Base-by-base conservation (phyloP, 1,140 invertebrate species). In the Araneus ventricosus region DNA sequence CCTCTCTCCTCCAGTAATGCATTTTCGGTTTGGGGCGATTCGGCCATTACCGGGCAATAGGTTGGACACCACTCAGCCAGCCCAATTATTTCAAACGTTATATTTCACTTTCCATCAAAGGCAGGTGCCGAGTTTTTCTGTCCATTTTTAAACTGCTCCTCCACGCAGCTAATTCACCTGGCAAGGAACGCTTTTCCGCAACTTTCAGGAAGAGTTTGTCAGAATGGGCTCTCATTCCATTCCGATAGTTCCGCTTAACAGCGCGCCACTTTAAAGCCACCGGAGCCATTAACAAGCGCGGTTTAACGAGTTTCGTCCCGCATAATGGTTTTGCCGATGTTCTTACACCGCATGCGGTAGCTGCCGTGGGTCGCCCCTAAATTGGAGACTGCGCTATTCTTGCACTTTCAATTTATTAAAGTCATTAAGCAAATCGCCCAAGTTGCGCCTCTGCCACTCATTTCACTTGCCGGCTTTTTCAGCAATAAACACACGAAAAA, bases 321-420 rank as follows among this genome's bases (percentile, higher is more conserved):
- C 30, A 75, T 75, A 34, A 75, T 75, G 70, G 70, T 75, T 75
- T 75, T 75, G 63, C n/a, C 63, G 24, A 67, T 67, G 63, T 67
- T 67, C 27, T 67, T 30, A 34, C 20, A 20, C 34, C 70, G 70
- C 30, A 20, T 4, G 17, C 0, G 30, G 63, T 67, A 7, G 63
- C 70, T 75, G 70, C n/a, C n/a, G n/a, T n/a, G n/a, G n/a, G n/a
- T n/a, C n/a, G n/a, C 20, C 37, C 37, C 34, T 75, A 37, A 75
- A 34, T 34, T 20, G 34, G 30, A 17, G 27, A 75, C 20, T 34
- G 70, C 30, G 20, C 34, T 75, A 75, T 37, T 75, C 37, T 75
- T 37, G 34, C 22, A 34, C 14, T 75, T 37, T 34, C 34, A 75
- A 34, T 34, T 75, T 20, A 34, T 20, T 34, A 14, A 20, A 34